Conservation (phyloP, 2,888 invertebrate species). For the Pseudococcus viburni region DNA sequence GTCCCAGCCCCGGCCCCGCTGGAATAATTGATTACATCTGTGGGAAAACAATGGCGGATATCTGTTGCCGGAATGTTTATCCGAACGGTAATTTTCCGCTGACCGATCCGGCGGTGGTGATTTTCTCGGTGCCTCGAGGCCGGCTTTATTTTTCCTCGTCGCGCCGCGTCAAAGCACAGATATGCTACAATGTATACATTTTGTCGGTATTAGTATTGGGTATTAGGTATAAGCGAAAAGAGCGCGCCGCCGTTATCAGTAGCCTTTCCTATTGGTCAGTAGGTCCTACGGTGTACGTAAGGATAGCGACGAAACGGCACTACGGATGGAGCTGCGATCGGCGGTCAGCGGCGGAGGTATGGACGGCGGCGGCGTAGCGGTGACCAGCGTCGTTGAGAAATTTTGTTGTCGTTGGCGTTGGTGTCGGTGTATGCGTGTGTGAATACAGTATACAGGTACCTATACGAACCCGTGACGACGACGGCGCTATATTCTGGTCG, state of each 20-base stretch:
- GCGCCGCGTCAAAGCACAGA: neutral
- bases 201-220: neutral
- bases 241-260: conserved; percentile 23
- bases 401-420: neutral
- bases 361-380: neutral
- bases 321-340: neutral
- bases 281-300: neutral
- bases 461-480: neutral
- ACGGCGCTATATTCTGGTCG: neutral
- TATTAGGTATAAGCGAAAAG: neutral
- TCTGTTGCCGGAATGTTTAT: too few relatives aligned
- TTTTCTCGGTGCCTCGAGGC: neutral
- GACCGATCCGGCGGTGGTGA: neutral
- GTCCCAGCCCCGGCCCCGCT: too few relatives aligned
- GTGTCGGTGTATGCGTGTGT: neutral
- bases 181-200: neutral
- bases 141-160: neutral
- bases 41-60: too few relatives aligned
- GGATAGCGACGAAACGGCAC: neutral
- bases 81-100: too few relatives aligned
- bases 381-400: neutral
- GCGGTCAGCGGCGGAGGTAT: neutral
- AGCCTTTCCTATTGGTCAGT: conserved; percentile 30
- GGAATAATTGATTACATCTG: too few relatives aligned
- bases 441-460: too few relatives aligned